Evolutionary conservation across 2,888 invertebrate genomes (phyloP).

Genomic region (Habroteleia sp.): DNA sequence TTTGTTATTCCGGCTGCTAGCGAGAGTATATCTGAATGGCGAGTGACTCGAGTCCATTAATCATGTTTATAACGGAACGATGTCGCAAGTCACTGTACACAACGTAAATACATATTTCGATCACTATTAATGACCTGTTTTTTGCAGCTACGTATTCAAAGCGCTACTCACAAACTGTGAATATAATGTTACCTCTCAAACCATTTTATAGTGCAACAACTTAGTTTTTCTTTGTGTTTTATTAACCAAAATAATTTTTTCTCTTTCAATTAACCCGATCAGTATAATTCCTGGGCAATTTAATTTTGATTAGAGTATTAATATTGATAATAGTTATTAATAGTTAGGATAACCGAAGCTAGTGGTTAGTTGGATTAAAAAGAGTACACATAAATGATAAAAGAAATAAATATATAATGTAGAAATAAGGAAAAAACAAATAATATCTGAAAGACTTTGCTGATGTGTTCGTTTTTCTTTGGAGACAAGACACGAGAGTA

Average conservation of each 20-base stretch:
- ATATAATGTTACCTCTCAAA: too few species aligned
- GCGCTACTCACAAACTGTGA: background rate
- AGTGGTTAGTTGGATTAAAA: too few species aligned
- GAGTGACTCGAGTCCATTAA: slow-evolving; percentile 79
- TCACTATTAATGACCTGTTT: slow-evolving; percentile 67
- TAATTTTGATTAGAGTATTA: too few species aligned
- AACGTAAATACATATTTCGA: slow-evolving; percentile 73
- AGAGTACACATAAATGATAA: too few species aligned
- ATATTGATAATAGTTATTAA: too few species aligned
- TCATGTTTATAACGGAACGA: slow-evolving; percentile 79
- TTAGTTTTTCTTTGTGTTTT: too few species aligned
- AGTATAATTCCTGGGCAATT: too few species aligned
- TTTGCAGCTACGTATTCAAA: slow-evolving; percentile 60
- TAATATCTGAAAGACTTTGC: slow-evolving; percentile 47
- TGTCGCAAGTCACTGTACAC: slow-evolving; percentile 78
- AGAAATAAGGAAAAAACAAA: slow-evolving; percentile 20
- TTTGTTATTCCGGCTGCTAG: slow-evolving; percentile 77
- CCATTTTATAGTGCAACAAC: too few species aligned
- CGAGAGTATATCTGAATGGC: slow-evolving; percentile 77
- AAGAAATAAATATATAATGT: slow-evolving; percentile 29
- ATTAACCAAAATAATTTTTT: too few species aligned
- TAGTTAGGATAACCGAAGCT: too few species aligned
- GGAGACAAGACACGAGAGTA: slow-evolving; percentile 64
- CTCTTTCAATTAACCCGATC: too few species aligned
- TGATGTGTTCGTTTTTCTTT: slow-evolving; percentile 56